Conservation (phyloP, 2,888 invertebrate genomes). For the Trilocha varians region DNA sequence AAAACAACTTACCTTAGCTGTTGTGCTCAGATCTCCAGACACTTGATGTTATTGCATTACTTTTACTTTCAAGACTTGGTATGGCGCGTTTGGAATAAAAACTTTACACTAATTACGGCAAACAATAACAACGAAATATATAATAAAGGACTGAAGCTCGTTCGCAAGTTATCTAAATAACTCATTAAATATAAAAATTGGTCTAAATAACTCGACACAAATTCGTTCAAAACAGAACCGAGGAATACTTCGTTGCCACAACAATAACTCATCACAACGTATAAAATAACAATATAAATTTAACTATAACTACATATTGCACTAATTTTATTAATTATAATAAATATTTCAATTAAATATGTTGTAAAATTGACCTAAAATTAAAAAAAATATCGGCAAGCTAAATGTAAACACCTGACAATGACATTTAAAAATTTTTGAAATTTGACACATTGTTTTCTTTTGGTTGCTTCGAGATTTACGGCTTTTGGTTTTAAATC, state of each 20-base stretch:
- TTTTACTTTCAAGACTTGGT: conserved; percentile 31
- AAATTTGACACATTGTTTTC: no score
- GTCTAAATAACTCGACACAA: conserved; percentile 46
- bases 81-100: conserved; percentile 17
- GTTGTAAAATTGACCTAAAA: conserved; percentile 44
- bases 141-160: conserved; percentile 32
- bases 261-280: conserved; percentile 63
- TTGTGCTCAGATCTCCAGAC: conserved; percentile 10
- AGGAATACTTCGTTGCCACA: conserved; percentile 58
- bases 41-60: conserved; percentile 30
- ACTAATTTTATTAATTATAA: conserved; percentile 17
- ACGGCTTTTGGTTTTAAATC: no score
- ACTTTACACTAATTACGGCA: conserved; percentile 22
- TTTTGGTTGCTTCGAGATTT: no score
- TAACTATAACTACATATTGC: conserved; percentile 11
- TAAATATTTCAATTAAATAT: conserved; percentile 13
- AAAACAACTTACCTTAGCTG: conserved; percentile 31
- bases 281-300: not conserved
- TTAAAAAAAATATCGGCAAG: conserved; percentile 23
- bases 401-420: conserved; percentile 60
- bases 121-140: conserved; percentile 27
- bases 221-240: conserved; percentile 54
- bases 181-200: conserved; percentile 41
- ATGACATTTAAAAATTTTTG: conserved; percentile 22
- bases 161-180: conserved; percentile 34